Percentiles rank a stretch among this genome's conserved stretches.
Evolutionary conservation across 1,140 invertebrate genomes (phyloP).

Genomic region (Fopius arisanus): DNA sequence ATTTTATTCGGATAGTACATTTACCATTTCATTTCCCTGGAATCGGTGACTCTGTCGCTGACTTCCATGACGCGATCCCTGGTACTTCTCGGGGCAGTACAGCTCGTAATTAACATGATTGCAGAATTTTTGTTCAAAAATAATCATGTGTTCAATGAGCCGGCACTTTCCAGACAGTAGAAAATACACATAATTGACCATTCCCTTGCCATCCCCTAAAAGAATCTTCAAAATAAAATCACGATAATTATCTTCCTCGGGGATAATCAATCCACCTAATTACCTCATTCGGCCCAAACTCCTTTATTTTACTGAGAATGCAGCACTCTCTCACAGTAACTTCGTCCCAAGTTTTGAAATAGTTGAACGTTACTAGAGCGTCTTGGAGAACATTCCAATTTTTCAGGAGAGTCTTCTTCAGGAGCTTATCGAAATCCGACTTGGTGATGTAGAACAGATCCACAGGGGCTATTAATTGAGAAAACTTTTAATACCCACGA

Average conservation of each 20-base stretch:
- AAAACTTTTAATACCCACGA: not conserved
- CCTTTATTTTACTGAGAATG: conserved; percentile 69
- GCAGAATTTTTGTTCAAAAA: conserved; percentile 52
- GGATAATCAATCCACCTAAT: not conserved
- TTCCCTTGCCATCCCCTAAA: conserved; percentile 70
- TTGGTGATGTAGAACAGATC: conserved; percentile 66
- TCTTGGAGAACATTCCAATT: conserved; percentile 70
- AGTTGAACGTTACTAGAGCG: conserved; percentile 70
- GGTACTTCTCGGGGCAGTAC: conserved; percentile 51
- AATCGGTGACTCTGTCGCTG: not conserved
- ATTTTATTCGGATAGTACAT: too few relatives aligned
- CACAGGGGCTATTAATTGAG: conserved; percentile 56
- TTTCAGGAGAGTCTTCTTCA: conserved; percentile 66
- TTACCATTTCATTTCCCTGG: not conserved
- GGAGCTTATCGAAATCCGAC: conserved; percentile 68
- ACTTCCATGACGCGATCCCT: not conserved
- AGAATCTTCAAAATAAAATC: conserved; percentile 51
- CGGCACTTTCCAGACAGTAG: conserved; percentile 69
- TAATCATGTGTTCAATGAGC: conserved; percentile 69
- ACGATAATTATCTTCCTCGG: conserved; percentile 2
- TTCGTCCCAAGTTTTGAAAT: conserved; percentile 71
- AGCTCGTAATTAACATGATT: conserved; percentile 62
- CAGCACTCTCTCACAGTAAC: conserved; percentile 69
- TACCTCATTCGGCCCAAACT: conserved; percentile 67
- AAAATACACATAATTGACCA: conserved; percentile 72